Base-by-base conservation (phyloP, 2,888 invertebrate species). In the Erebia ligea region DNA sequence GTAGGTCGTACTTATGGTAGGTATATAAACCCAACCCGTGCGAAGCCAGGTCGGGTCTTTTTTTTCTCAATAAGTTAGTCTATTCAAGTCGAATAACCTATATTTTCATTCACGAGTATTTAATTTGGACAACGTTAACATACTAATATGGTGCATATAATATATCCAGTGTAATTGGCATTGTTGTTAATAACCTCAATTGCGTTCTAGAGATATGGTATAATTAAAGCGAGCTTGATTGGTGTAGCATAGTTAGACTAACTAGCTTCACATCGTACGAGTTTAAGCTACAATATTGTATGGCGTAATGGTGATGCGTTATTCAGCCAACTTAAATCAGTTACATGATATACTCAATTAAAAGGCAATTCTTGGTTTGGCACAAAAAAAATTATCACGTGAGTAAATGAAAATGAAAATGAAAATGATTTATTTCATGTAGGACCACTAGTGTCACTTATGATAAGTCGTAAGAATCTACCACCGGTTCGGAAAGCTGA, bases 151-250 rank as follows among this genome's bases (percentile, higher is more conserved):
- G 34, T 34, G 34, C 34, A 34, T 34, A 34, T 4, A 2, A 5
- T 13, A 57, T 57, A 25, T 57, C 15, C 25, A 57, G 56, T 13
- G 3, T 57, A 57, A 57, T 57, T 25, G 56, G 13, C 15, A 57
- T 21, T 13, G 21, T 15, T n/a, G 56, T 58, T 25, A 57, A 57
- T 48, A 48, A 50, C 25, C 21, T 6, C 48, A 63, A 48, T 63
- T 25, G 50, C 21, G 25, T 48, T 48, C 13, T 63, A 21, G 25
- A 50, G 48, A 63, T 63, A 63, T 63, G 48, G 50, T 63, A 45
- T 63, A 63, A 63, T 63, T 63, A 63, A 59, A 63, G 50, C 62
- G 19, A 63, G 62, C 62, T 63, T 63, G 62, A 63, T 63, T 63
- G 48, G 48, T 63, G 62, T 48, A 25, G 48, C 62, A 25, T 63